phyloP scores from a whole-genome alignment of 2,888 invertebrate genomes.

The Lymantria monacha region DNA sequence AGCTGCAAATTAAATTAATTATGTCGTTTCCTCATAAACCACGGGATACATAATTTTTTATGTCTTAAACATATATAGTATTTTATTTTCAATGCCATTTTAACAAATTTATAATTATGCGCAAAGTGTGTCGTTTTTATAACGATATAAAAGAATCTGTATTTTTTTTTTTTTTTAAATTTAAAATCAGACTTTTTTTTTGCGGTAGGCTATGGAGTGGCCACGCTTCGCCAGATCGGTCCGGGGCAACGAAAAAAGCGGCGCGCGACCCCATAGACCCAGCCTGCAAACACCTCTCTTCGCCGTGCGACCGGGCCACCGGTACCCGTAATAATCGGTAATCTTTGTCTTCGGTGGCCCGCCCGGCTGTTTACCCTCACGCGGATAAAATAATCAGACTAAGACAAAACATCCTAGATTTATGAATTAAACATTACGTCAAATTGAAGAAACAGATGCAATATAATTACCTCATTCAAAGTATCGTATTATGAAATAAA shows the following conservation, averaged over 20 bases:
- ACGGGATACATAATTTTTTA: not conserved
- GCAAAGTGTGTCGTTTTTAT: not conserved
- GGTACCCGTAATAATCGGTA: too few relatives aligned
- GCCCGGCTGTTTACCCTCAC: not conserved
- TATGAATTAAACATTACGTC: not conserved
- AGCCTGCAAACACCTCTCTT: too few relatives aligned
- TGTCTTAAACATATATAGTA: not conserved
- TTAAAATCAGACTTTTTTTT: too few relatives aligned
- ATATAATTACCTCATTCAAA: conserved; percentile 5
- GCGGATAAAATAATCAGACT: not conserved
- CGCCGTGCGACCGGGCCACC: too few relatives aligned
- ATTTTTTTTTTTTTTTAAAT: too few relatives aligned
- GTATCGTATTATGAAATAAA: conserved; percentile 44
- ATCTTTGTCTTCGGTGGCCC: too few relatives aligned
- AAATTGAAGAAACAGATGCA: not conserved
- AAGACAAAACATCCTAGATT: not conserved
- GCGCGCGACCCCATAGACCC: too few relatives aligned
- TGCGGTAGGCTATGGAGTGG: too few relatives aligned
- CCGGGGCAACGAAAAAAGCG: too few relatives aligned
- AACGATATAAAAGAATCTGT: not conserved
- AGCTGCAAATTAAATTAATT: not conserved
- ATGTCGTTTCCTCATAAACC: not conserved
- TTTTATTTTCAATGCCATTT: not conserved
- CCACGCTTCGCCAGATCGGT: too few relatives aligned
- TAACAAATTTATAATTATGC: not conserved